These are phyloP conservation scores for Temnothorax unifasciatus DNA, from an alignment of 2,888 invertebrate genomes.

Conservation along the genomic window DNA sequence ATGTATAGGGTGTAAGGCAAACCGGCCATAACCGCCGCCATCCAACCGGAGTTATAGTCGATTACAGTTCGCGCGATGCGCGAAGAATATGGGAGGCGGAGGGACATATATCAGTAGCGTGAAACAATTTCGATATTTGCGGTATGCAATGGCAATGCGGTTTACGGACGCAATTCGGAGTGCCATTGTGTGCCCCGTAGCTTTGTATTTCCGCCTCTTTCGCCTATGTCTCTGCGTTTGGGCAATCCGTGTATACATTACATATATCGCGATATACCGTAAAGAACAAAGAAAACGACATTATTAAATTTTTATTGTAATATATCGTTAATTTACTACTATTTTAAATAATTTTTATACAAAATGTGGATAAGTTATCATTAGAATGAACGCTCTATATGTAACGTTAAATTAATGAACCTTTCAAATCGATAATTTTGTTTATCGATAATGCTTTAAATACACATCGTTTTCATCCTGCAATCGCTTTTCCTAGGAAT, in stretches of 20 bases:
- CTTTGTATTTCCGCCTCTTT: slow-evolving; percentile 45
- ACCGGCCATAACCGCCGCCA: neutral
- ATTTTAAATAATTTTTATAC: neutral
- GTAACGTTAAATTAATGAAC: neutral
- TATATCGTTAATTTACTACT: neutral
- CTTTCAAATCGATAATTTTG: neutral
- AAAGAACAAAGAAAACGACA: neutral
- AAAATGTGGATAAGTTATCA: neutral
- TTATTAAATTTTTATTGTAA: neutral
- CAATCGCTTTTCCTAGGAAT: neutral
- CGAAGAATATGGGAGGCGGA: slow-evolving; percentile 24
- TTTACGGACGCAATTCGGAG: slow-evolving; percentile 47
- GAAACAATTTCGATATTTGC: slow-evolving; percentile 55
- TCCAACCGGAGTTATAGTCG: neutral
- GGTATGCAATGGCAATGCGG: slow-evolving; percentile 53
- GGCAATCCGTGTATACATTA: neutral
- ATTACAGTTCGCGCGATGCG: slow-evolving; percentile 25
- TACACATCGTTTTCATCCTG: neutral
- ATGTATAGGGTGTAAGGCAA: neutral
- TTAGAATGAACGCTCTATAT: neutral
- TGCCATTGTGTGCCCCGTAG: slow-evolving; percentile 28
- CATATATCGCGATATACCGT: neutral
- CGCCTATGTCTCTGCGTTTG: neutral
- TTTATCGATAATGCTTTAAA: neutral
- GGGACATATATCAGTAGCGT: slow-evolving; percentile 36